Percentiles rank a stretch among this genome's conserved stretches.
Evolutionary conservation across 2,113 vertebrate genomes (phyloP).

Genomic region (Corynorhinus townsendii): DNA sequence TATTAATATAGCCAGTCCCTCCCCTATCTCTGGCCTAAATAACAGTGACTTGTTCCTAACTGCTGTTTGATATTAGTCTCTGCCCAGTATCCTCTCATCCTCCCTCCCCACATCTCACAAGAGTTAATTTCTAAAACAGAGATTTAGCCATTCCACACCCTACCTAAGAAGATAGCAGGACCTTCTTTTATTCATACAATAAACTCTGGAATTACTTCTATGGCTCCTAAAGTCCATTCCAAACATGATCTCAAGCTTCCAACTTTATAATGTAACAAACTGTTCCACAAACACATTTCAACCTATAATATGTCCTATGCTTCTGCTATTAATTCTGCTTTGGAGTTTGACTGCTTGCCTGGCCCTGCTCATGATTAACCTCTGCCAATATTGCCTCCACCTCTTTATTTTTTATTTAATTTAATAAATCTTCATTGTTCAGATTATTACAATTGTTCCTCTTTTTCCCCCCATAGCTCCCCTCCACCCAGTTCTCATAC

Average conservation of each 20-base stretch:
- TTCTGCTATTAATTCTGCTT: neutral
- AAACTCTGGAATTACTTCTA: neutral
- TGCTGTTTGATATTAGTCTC: neutral
- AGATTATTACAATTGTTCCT: too few species aligned
- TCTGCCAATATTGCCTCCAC: neutral
- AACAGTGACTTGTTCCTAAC: neutral
- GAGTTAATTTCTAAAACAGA: neutral
- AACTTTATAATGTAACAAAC: neutral
- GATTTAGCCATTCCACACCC: neutral
- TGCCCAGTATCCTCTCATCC: rapidly evolving
- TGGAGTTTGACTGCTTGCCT: neutral
- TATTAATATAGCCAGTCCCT: neutral
- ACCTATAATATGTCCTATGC: neutral
- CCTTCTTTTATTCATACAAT: neutral
- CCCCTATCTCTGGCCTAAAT: neutral
- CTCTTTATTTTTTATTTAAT: too few species aligned
- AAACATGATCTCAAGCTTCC: neutral
- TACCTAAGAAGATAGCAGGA: neutral
- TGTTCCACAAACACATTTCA: neutral
- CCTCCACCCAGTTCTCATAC: too few species aligned
- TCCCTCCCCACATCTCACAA: neutral
- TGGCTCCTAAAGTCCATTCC: neutral
- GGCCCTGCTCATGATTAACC: neutral
- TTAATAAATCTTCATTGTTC: too few species aligned
- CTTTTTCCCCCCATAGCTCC: too few species aligned